Base-by-base conservation (phyloP, 2,888 invertebrate genomes). In the Ophion slaviceki region DNA sequence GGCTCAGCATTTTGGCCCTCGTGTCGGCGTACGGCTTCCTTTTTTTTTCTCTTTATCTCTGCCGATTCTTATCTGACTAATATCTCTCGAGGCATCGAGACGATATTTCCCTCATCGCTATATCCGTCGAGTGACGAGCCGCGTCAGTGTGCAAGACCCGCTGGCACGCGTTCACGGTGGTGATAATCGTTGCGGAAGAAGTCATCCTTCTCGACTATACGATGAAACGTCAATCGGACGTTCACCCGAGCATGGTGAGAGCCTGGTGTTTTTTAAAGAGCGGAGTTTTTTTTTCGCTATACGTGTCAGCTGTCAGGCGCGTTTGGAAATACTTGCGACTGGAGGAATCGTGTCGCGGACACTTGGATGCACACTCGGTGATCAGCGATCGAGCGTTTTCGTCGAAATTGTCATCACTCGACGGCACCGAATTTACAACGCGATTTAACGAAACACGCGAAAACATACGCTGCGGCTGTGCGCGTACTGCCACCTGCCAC, bases 1-100 rank as follows among this genome's bases (percentile, higher is more conserved):
- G 95, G 89, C 95, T 95, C 86, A 96, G 95, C 96, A 96, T 96
- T 87, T 91, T 92, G 83, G 75, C 67, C 20, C n/a, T 53, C 14
- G 14, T 14, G 14, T 53, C 17, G 17, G 3, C 4, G 17, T 53
- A 53, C 14, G 47, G 14, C 53, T 53, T 53, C 17, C 17, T 53
- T 17, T 3, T 53, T 5, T 17, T 17, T 53, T 53, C 17, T 53
- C 17, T 53, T 53, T 53, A 53, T 53, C 53, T 53, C 53, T 53
- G 53, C 5, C 5, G 14, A 53, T 53, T 53, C 53, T 53, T 53
- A 53, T 53, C 40, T 66, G 8, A 70, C 62, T 28, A 84, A 24
- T 36, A 32, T 40, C 36, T 47, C 14, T 28, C 24, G 53, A 53
- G 14, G 17, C 53, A 5, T 7, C 40, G 53, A 53, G 47, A 5